Base-by-base conservation (phyloP, 1,140 invertebrate species). In the Drosophila micromelanica region DNA sequence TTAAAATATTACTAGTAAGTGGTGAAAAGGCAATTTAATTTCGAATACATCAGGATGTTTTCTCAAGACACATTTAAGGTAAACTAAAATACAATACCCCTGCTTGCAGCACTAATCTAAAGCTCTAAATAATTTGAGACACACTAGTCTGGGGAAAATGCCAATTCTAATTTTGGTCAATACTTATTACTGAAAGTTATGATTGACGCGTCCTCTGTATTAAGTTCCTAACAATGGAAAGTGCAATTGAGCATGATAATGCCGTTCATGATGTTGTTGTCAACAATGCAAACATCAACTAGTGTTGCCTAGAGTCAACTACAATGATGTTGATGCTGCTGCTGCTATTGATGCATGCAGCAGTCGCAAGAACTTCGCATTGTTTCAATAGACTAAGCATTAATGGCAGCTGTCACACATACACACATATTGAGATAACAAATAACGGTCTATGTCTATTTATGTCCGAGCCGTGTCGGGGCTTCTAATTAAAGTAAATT, bases 401-500 rank as follows among this genome's bases (percentile, higher is more conserved):
- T 78, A 56, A 23, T 51, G 42, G 11, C 32, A 51, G 20, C 56
- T 49, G 57, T 56, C 73, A 79, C 76, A 71, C 43, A 32, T n/a
- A 35, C 5, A 23, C 12, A 12, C 13, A 38, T n/a, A 43, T n/a
- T n/a, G 5, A 6, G 27, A 6, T 27, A 27, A 6, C 27, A 27
- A 27, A 27, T 27, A 27, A 27, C 27, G 13, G 12, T 23, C n/a
- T 11, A 54, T n/a, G 20, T 12, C 51, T 51, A 62, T 32, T 38
- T 32, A 64, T 49, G 27, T 23, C 8, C 15, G 20, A 15, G 15
- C 9, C 12, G n/a, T 12, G 15, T 23, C 12, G 17, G 12, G 13
- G 51, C 81, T 65, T 67, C 82, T 86, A 86, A 87, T 87, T 87
- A 87, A 87, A 89, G 80, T 84, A 84, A 85, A 84, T 84, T 75